Evolutionary conservation across 2,113 vertebrate genomes (phyloP).

Genomic region (Octodon degus): DNA sequence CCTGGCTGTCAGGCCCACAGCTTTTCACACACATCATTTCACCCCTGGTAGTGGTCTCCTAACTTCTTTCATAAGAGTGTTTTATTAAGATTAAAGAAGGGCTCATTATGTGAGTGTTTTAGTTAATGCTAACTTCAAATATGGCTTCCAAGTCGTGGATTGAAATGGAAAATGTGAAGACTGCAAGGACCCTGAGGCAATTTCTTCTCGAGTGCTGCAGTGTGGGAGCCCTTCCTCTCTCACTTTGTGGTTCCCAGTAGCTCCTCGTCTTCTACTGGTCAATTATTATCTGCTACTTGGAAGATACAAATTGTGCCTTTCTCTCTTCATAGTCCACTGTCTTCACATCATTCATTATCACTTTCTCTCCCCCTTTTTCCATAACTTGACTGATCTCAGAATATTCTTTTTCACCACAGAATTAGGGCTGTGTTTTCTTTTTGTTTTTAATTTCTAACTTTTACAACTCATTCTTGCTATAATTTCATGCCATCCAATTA

Average conservation of each 20-base stretch:
- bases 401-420: neutral
- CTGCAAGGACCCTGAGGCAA: neutral
- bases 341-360: neutral
- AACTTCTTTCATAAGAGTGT: neutral
- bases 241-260: neutral
- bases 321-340: neutral
- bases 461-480: neutral
- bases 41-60: neutral
- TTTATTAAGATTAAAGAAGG: neutral
- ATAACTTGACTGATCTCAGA: neutral
- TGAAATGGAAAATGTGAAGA: neutral
- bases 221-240: neutral
- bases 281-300: neutral
- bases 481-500: neutral
- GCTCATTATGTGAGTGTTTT: neutral
- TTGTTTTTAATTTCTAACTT: neutral
- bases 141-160: neutral
- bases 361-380: neutral
- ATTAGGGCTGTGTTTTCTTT: neutral
- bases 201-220: neutral
- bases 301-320: neutral
- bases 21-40: neutral
- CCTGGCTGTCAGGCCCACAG: neutral
- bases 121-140: slow-evolving; percentile 5
- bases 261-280: neutral